These are phyloP conservation scores for Fringilla coelebs DNA, from an alignment of 2,797 vertebrate genomes.

Conservation along the genomic window DNA sequence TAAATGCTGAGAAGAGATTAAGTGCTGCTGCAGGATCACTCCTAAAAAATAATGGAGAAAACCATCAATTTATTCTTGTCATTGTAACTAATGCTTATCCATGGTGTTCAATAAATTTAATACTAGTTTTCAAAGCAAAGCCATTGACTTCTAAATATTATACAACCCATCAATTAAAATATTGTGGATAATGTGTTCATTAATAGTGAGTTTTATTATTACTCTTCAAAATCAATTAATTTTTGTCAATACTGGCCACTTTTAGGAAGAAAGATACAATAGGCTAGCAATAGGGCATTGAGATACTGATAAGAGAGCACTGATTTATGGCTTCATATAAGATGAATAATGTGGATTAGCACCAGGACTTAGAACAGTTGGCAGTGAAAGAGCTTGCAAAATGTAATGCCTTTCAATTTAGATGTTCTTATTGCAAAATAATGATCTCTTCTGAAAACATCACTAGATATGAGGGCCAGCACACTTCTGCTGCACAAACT, in stretches of 20 bases:
- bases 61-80: slow-evolving; percentile 51
- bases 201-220: slow-evolving; percentile 33
- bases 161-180: slow-evolving; percentile 19
- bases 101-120: neutral
- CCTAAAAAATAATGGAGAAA: slow-evolving; percentile 54
- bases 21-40: slow-evolving; percentile 2
- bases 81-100: slow-evolving; percentile 2
- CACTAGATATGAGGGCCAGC: neutral
- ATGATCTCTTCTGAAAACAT: slow-evolving; percentile 13
- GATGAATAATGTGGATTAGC: slow-evolving; percentile 56
- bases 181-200: slow-evolving; percentile 28
- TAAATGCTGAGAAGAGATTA: slow-evolving; percentile 58
- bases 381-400: slow-evolving; percentile 18
- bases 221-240: slow-evolving; percentile 9
- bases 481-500: neutral
- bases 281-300: neutral
- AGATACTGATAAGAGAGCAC: slow-evolving; percentile 21
- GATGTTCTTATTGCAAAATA: slow-evolving; percentile 46
- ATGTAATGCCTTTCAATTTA: slow-evolving; percentile 51
- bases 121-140: slow-evolving; percentile 43
- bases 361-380: slow-evolving; percentile 20
- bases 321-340: slow-evolving; percentile 41
- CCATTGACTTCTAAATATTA: slow-evolving; percentile 23
- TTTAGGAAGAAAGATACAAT: slow-evolving; percentile 29
- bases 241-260: slow-evolving; percentile 29